Conservation (phyloP, 1,140 invertebrate genomes). For the Tetraneura akinire region DNA sequence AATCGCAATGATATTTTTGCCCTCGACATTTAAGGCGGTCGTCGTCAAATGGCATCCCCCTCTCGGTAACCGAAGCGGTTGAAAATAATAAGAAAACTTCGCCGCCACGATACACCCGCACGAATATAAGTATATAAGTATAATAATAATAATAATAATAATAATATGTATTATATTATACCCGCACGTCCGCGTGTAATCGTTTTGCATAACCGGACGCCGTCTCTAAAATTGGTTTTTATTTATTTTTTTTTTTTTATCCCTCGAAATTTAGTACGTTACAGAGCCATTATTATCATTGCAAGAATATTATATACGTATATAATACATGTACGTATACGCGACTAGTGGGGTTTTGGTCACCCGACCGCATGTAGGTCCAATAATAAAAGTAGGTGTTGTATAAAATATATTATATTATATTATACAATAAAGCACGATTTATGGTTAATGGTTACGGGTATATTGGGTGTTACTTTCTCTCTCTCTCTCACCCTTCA, state of each 20-base stretch:
- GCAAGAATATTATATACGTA: not conserved
- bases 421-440: not conserved
- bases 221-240: conserved; percentile 26
- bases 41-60: conserved; percentile 2
- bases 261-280: conserved; percentile 13
- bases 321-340: too few species aligned
- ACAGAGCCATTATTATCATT: not conserved
- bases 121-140: too few species aligned
- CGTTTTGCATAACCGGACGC: conserved; percentile 39
- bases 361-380: too few species aligned
- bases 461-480: too few species aligned
- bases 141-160: too few species aligned
- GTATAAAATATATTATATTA: not conserved
- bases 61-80: not conserved
- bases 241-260: not conserved
- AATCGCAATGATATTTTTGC: conserved; percentile 27
- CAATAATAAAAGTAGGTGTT: too few species aligned
- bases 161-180: too few species aligned
- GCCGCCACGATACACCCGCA: not conserved
- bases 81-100: conserved; percentile 46
- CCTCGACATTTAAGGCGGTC: conserved; percentile 35
- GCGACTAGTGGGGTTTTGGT: not conserved
- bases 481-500: too few species aligned
- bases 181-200: not conserved
- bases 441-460: not conserved